Evolutionary conservation across 1,140 invertebrate genomes (phyloP), one percentile per base, ranked within the genome.

Genomic region (Riptortus pedestris): DNA sequence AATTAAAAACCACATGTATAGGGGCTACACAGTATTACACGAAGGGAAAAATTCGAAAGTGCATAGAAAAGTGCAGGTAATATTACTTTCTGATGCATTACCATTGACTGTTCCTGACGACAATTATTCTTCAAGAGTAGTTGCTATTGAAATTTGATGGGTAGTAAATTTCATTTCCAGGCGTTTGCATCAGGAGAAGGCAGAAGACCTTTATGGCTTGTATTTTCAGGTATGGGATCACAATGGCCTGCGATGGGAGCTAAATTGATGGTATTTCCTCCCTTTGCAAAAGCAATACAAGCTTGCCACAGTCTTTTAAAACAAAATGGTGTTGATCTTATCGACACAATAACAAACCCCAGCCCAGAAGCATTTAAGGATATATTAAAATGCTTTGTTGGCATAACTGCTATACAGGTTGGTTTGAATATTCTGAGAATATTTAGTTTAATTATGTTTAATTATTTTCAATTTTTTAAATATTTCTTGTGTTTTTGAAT

Each of bases 151-250:
- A n/a, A n/a, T n/a, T n/a, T n/a, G n/a, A n/a, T n/a, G n/a, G n/a
- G n/a, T n/a, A n/a, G n/a, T n/a, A n/a, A n/a, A n/a, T n/a, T n/a
- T n/a, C n/a, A n/a, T n/a, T n/a, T n/a, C n/a, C n/a, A n/a, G n/a
- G n/a, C n/a, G n/a, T n/a, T n/a, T n/a, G n/a, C n/a, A n/a, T n/a
- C n/a, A n/a, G 83, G 80, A 0, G 75, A 80, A 5, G 12, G 28
- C 1, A 77, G 78, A 63, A 74, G 83, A 67, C 88, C 90, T 20
- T 76, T 96, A 0, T 93, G 90, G 80, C 92, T 78, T 71, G 73
- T 87, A 4, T 87, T 83, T 72, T 78, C 84, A 61, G 83, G 85
- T 33, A 84, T 86, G 82, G 83, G 83, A 2, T 78, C 78, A 18
- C 83, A 87, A 70, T 87, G 83, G 82, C 71, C 73, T 68, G 80